Evolutionary conservation across 2,797 vertebrate genomes (phyloP), one percentile per base, ranked within the genome.

Genomic region (Ptychadena robeensis): DNA sequence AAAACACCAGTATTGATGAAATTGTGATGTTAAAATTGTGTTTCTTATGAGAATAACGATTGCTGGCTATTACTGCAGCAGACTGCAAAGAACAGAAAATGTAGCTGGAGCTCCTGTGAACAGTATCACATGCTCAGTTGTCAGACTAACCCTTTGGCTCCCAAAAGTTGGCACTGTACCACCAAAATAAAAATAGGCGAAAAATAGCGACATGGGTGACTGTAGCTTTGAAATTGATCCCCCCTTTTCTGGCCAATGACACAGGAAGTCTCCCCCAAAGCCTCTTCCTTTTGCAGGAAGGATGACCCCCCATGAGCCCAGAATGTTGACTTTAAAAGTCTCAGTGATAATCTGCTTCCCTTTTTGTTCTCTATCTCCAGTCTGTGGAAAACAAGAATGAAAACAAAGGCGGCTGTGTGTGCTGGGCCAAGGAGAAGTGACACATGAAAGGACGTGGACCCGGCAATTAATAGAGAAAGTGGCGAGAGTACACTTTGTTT

Each of bases 281-380:
- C 81, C 31, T 88, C 89, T 90, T 90, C 92, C 91, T 89, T 53
- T 81, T 5, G 77, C 91, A 90, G 91, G 92, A 92, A 92, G 91
- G 89, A 91, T 90, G 90, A 88, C 86, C 87, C 91, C 90, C 86
- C 30, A 88, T 88, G 91, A 88, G 86, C 64, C 72, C 65, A 68
- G 73, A 82, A 37, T 27, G 85, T 83, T 63, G 3, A 30, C 82
- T 82, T 88, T 81, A 78, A 79, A 79, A 22, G 85, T 91, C 88
- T 89, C 32, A 79, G 83, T 86, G 88, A 90, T 87, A 85, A 86
- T 89, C 87, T 86, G 80, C 71, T 88, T 87, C 88, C 86, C 87
- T 87, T 86, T 71, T 59, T 27, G 79, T 80, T 74, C 79, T 48
- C 82, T 74, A 80, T 79, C 70, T 31, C 37, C 69, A 38, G 37